Conservation (phyloP, 2,888 invertebrate species). For the Clostera curtula region DNA sequence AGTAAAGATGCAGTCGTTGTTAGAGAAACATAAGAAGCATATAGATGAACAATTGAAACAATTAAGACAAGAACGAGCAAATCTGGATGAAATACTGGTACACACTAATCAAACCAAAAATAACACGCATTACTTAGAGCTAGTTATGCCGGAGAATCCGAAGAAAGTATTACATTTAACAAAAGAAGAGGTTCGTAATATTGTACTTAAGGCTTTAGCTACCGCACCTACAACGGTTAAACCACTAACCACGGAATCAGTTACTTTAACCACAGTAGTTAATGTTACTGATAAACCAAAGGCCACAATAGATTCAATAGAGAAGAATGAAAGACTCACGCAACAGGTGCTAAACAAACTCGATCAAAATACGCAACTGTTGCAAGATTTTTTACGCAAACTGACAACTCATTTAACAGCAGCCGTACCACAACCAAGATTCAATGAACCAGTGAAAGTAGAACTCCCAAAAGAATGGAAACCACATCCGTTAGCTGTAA, state of each 20-base stretch:
- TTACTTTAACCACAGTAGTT: constrained; percentile 5
- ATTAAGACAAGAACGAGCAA: constrained; percentile 38
- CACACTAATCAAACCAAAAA: constrained; percentile 4
- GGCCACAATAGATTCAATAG: constrained; percentile 29
- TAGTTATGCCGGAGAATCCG: constrained; percentile 17
- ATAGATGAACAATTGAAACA: constrained; percentile 41
- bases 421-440: constrained; percentile 3
- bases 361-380: constrained; percentile 45
- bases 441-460: neutral
- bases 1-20: constrained; percentile 31
- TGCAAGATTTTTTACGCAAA: constrained; percentile 43
- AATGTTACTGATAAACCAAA: constrained; percentile 11
- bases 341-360: constrained; percentile 49
- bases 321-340: constrained; percentile 44
- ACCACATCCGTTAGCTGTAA: too few relatives aligned
- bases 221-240: constrained; percentile 4
- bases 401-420: constrained; percentile 27
- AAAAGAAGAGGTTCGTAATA: constrained; percentile 17
- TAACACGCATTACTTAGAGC: constrained; percentile 17
- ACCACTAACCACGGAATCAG: constrained; percentile 5
- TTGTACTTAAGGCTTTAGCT: constrained; percentile 5
- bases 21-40: constrained; percentile 38
- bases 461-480: neutral
- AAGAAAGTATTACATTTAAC: constrained; percentile 16
- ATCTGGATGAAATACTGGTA: constrained; percentile 25